Conservation (phyloP, 2,113 vertebrate genomes). For the Protomyctophum bolini region DNA sequence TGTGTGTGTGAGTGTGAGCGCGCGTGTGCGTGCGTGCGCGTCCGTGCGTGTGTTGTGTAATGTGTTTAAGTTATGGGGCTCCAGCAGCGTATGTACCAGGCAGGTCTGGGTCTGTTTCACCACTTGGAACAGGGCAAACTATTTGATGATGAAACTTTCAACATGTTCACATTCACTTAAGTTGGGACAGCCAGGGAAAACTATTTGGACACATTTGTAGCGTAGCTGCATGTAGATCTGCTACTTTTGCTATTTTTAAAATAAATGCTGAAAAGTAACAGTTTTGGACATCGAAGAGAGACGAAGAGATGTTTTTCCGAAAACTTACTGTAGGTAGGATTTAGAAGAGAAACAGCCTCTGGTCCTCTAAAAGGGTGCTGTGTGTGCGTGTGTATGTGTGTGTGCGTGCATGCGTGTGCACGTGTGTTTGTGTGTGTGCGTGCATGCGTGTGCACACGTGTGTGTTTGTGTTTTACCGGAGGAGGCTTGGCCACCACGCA, state of each 20-base stretch:
- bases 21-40: not conserved
- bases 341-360: not conserved
- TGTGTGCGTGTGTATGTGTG: not conserved
- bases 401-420: not conserved
- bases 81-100: not conserved
- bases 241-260: too few species aligned
- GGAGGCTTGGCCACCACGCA: conserved; percentile 91
- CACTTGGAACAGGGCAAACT: too few species aligned
- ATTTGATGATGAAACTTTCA: too few species aligned
- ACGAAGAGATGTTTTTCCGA: too few species aligned
- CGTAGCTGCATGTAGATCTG: too few species aligned
- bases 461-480: conserved; percentile 78
- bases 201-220: too few species aligned
- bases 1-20: not conserved
- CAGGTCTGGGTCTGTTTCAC: too few species aligned
- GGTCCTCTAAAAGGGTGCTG: too few species aligned
- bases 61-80: not conserved
- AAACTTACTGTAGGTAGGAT: too few species aligned
- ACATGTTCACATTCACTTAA: too few species aligned
- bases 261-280: conserved; percentile 27
- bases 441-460: not conserved
- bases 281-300: not conserved
- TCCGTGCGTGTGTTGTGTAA: not conserved
- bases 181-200: too few species aligned
- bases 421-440: not conserved